Evolutionary conservation across 2,888 invertebrate genomes (phyloP), one percentile per base, ranked within the genome.

Genomic region (Limenitis camilla): DNA sequence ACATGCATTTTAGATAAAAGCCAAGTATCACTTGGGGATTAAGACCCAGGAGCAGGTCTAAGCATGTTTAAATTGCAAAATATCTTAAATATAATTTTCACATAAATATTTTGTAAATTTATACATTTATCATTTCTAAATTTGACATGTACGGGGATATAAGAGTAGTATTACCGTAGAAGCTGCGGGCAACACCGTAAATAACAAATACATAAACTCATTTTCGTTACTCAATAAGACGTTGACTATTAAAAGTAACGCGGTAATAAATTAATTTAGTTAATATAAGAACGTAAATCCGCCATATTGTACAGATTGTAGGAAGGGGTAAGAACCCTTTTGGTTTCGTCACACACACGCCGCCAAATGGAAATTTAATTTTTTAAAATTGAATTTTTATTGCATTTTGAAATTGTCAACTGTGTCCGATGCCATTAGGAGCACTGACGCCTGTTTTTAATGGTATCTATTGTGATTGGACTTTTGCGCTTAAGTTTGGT

Each of bases 261-360:
- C 39, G 35, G 56, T 54, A 71, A 82, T 84, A 84, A 83, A 85
- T 83, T 83, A 81, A 82, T 84, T 76, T 72, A 77, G 28, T 45
- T 35, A 45, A 45, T 36, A 45, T 45, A 36, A 45, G 45, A 45
- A 11, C 32, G 45, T 35, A 35, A 65, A 70, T 75, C 78, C 80
- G 81, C 82, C 81, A 84, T 78, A 83, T 81, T 72, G 72, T 74
- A 78, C 82, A 82, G 84, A 84, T 85, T 84, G 83, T 85, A 84
- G 78, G 78, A 78, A 51, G 78, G 84, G 81, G 80, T 77, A 76
- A 70, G 69, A 74, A 75, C 71, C 80, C 84, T 77, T 72, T 72
- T 72, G 67, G 72, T 81, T 86, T 85, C 78, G 85, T 83, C 83
- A 85, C 85, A 82, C 85, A 84, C 77, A 68, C 81, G 81, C 66